A percentile compares a stretch with the other conserved stretches of the same genome.
Conservation (phyloP, 35 echinoderm and acorn worm species). For the Acanthaster planci region DNA sequence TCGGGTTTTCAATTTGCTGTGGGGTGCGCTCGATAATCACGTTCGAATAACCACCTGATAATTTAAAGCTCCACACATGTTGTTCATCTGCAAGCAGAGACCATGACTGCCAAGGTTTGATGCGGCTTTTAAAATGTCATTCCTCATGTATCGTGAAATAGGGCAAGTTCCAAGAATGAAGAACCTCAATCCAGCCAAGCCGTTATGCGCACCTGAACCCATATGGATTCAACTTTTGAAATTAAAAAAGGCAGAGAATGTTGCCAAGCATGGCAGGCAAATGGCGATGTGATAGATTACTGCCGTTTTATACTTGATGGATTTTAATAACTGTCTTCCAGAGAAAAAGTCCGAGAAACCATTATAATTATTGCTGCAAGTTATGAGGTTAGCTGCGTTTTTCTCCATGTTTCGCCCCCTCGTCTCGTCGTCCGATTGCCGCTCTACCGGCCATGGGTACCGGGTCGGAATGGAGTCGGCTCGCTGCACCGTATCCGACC, state of each 20-base stretch:
- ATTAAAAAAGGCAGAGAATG: constrained; percentile 19
- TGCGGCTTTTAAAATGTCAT: too few species aligned
- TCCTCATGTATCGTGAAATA: too few species aligned
- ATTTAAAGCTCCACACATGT: too few species aligned
- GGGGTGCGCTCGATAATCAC: too few species aligned
- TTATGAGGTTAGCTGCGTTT: constrained; percentile 11
- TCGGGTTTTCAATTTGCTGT: too few species aligned
- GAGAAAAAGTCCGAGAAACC: not conserved
- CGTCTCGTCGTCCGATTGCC: not conserved
- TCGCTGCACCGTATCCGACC: not conserved
- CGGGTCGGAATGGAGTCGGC: not conserved
- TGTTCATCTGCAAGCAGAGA: too few species aligned
- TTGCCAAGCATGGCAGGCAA: constrained; percentile 8
- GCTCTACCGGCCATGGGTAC: constrained; percentile 13
- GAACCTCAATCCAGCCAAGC: too few species aligned
- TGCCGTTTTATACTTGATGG: constrained; percentile 23
- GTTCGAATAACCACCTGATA: too few species aligned
- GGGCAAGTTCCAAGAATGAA: too few species aligned
- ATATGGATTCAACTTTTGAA: not conserved
- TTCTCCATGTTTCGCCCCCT: not conserved
- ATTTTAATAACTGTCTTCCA: not conserved
- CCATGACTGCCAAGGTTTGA: too few species aligned
- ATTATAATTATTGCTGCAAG: not conserved
- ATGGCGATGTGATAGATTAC: constrained; percentile 23
- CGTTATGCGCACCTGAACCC: too few species aligned